Percentiles rank a stretch among this genome's conserved stretches.
These are phyloP conservation scores for Microcebus tavaratra DNA, from an alignment of 2,113 vertebrate genomes.

Conservation along the genomic window DNA sequence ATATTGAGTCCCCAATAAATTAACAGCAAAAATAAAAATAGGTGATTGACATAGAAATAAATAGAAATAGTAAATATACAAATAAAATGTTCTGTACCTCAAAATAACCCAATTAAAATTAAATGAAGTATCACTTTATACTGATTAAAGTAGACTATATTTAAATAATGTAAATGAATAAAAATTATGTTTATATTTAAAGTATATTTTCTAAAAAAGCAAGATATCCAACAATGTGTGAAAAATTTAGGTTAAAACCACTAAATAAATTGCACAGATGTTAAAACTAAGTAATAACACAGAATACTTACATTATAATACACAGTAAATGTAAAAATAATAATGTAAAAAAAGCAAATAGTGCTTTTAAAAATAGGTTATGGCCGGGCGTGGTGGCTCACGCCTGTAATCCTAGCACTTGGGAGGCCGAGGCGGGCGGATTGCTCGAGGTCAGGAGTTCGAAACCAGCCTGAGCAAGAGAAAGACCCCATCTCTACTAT, in stretches of 20 bases:
- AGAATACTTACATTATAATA: not conserved
- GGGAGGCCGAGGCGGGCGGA: no score
- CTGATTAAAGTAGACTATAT: not conserved
- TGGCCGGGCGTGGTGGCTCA: no score
- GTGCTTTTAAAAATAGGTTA: not conserved
- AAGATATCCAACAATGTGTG: not conserved
- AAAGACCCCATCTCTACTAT: no score
- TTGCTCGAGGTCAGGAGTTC: no score
- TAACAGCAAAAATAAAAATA: not conserved
- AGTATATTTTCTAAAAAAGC: not conserved
- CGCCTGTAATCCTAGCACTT: no score
- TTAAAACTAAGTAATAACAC: not conserved
- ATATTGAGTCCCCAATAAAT: not conserved
- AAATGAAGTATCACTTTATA: not conserved
- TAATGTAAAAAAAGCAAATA: not conserved
- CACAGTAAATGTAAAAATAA: not conserved
- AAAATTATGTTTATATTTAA: conserved; percentile 13
- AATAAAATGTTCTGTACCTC: not conserved
- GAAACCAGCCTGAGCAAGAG: no score
- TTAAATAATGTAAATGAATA: not conserved
- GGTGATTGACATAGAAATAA: not conserved
- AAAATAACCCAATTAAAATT: not conserved
- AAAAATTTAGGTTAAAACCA: not conserved
- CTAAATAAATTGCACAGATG: not conserved
- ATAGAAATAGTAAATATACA: not conserved